Evolutionary conservation across 2,113 vertebrate species (phyloP).

Genomic region (Carassius auratus): DNA sequence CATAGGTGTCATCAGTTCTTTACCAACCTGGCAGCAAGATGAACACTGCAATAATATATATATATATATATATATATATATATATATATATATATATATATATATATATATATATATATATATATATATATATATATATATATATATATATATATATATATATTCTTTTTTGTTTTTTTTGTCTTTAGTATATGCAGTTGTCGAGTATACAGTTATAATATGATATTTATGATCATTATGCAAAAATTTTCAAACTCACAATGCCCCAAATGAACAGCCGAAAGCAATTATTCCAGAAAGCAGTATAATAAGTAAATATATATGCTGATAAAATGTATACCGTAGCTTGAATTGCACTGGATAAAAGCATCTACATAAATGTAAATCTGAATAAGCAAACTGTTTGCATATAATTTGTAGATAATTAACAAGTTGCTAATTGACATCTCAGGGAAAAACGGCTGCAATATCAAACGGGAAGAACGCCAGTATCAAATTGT

Average conservation of each 20-base stretch:
- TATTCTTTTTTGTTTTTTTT: too few relatives aligned
- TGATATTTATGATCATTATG: not conserved
- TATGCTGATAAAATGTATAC: not conserved
- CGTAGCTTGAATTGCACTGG: not conserved
- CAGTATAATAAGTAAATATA: not conserved
- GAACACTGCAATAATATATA: too few relatives aligned
- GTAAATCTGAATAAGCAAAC: not conserved
- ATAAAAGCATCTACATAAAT: not conserved
- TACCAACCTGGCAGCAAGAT: not conserved
- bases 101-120: too few relatives aligned
- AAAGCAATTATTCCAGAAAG: not conserved
- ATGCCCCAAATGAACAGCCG: not conserved
- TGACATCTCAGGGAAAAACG: not conserved
- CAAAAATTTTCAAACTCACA: not conserved
- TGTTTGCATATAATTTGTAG: constrained; percentile 1
- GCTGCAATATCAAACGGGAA: not conserved
- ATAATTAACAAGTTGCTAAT: constrained; percentile 7
- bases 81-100: too few relatives aligned
- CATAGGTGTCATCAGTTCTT: not conserved
- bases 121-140: too few relatives aligned
- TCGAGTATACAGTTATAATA: not conserved
- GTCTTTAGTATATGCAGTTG: not conserved
- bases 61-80: too few relatives aligned
- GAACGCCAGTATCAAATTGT: not conserved
- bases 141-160: too few relatives aligned